Evolutionary conservation across 2,888 invertebrate genomes (phyloP), one percentile per base, ranked within the genome.

Genomic region (Eupsilia transversa): DNA sequence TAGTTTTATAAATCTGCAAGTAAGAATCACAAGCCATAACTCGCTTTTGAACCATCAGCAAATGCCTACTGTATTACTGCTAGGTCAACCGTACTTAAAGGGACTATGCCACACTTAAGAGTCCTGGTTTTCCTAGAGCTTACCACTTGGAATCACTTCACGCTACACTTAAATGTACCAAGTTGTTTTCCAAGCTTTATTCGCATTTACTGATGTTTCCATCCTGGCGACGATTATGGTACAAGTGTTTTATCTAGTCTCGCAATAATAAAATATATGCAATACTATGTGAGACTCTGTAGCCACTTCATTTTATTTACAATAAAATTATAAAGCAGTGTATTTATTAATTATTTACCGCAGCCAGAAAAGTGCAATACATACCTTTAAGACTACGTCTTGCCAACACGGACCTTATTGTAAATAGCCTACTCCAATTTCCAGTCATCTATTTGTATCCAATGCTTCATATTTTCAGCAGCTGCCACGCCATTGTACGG

Each of bases 361-460:
- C 52, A n/a, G 23, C 52, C n/a, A n/a, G 52, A 10, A 52, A 52
- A 52, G 23, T 52, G n/a, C 52, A 9, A n/a, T 10, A 59, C 59
- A 12, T 59, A 59, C 59, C 35, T 60, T 27, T 61, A 41, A 61
- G 41, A 27, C n/a, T 59, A 61, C 14, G 23, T 33, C 3, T 64
- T 64, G 64, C 64, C 64, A 64, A 64, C 64, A 64, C 64, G 64
- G 64, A 63, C 63, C 43, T 49, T 63, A 35, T 59, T 23, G 23
- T 60, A n/a, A 35, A n/a, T 60, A 30, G 6, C 33, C 20, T 65
- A 33, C 30, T 68, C 57, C 30, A 68, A 46, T 30, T 46, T 57
- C 33, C 43, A 57, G 23, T 49, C 35, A 43, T 68, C 49, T 3
- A 64, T 64, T 46, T 64, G 43, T 43, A 64, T 64, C 64, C 64